A percentile compares a stretch with the other conserved stretches of the same genome.
Conservation (phyloP, 2,797 vertebrate species). For the Fistularia tabacaria region DNA sequence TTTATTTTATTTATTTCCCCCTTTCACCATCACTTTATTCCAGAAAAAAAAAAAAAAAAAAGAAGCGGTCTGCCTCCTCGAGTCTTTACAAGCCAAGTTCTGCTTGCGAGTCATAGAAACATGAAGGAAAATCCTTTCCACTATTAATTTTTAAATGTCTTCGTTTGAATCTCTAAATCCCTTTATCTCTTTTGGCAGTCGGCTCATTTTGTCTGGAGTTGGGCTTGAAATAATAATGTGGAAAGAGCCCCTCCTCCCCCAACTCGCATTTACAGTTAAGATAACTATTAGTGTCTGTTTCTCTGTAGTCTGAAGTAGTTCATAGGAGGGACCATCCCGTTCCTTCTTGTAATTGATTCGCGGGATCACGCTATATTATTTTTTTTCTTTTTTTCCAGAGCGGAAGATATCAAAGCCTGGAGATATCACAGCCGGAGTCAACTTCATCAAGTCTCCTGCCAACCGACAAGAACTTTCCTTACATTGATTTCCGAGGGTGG, state of each 20-base stretch:
- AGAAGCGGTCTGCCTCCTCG: slow-evolving; percentile 66
- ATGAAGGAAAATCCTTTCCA: slow-evolving; percentile 67
- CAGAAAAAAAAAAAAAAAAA: slow-evolving; percentile 24
- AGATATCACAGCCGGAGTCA: too few relatives aligned
- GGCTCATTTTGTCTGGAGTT: slow-evolving; percentile 58
- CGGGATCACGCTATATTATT: slow-evolving; percentile 30
- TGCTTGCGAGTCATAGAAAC: slow-evolving; percentile 62
- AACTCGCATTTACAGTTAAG: slow-evolving; percentile 40
- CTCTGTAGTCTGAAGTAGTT: slow-evolving; percentile 37
- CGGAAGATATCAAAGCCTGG: slow-evolving; percentile 53
- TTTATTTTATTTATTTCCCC: slow-evolving; percentile 65
- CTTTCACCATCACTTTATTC: slow-evolving; percentile 70
- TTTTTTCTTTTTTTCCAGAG: slow-evolving; percentile 40
- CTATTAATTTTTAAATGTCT: slow-evolving; percentile 73
- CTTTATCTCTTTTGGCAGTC: slow-evolving; percentile 67
- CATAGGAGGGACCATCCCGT: slow-evolving; percentile 50
- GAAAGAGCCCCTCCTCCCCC: slow-evolving; percentile 19
- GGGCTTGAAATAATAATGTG: slow-evolving; percentile 64
- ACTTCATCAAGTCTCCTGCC: slow-evolving; percentile 53
- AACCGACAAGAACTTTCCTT: slow-evolving; percentile 54
- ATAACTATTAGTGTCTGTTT: slow-evolving; percentile 52
- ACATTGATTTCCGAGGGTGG: slow-evolving; percentile 53
- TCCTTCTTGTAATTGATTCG: slow-evolving; percentile 59
- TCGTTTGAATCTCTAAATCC: slow-evolving; percentile 69
- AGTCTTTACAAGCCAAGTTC: slow-evolving; percentile 59